Base-by-base conservation (phyloP, 2,888 invertebrate genomes). In the Cerastis rubricosa region DNA sequence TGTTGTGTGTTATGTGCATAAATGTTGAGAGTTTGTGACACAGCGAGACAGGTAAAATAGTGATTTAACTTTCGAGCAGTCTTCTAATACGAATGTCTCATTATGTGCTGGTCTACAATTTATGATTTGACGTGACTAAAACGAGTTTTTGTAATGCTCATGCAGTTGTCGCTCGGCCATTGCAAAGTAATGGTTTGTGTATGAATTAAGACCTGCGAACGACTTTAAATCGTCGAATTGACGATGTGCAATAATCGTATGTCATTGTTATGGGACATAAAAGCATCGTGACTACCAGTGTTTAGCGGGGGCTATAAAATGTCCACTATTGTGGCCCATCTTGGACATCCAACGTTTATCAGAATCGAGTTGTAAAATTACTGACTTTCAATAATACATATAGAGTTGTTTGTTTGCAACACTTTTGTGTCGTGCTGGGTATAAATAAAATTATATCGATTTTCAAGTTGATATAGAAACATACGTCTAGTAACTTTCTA, bases 201-300 rank as follows among this genome's bases (percentile, higher is more conserved):
- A 73, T 87, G 86, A 86, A 87, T 89, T 88, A 87, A 89, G 85
- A 87, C 79, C 68, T 65, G 35, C 74, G 85, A 90, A 91, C 90
- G 89, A 87, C 89, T 89, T 81, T 89, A 87, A 91, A 89, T 85
- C 86, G 87, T 81, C 76, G 83, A 81, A 90, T 91, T 91, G 86
- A 84, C 84, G 87, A 90, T 90, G 84, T 77, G 85, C 92, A 91
- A 93, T 94, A 93, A 92, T 88, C 93, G 91, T 93, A 87, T 88
- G 90, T 93, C 94, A 93, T 90, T 93, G 92, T 94, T 93, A 94
- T 94, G 91, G 93, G 86, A 71, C 92, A 94, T 94, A 93, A 95
- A 94, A 90, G 78, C 84, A 83, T 83, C 85, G 85, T 87, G 85
- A 89, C 93, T 92, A 91, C 93, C 90, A 81, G 91, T 92, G 91